Percentiles rank a stretch among this genome's conserved stretches.
phyloP scores from a whole-genome alignment of 2,888 invertebrate species.

The Scelioninae gen. 1 region DNA sequence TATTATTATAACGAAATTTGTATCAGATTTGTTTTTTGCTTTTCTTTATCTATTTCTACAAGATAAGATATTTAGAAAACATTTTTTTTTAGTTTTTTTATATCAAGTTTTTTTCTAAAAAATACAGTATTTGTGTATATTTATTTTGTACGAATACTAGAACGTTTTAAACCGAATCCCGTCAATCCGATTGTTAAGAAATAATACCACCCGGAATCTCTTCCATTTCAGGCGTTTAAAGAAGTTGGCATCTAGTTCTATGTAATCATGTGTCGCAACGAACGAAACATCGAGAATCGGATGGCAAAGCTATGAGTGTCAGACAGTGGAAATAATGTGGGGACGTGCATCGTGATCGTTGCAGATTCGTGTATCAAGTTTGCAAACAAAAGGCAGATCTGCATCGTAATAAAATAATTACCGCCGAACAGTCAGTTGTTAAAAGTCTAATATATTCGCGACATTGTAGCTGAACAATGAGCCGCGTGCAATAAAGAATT shows the following conservation, averaged over 20 bases:
- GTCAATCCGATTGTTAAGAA: too few relatives aligned
- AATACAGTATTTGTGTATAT: too few relatives aligned
- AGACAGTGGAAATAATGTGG: conserved; percentile 45
- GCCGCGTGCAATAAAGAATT: conserved; percentile 36
- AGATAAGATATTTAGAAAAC: too few relatives aligned
- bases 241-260: conserved; percentile 53
- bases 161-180: too few relatives aligned
- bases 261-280: conserved; percentile 24
- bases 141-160: too few relatives aligned
- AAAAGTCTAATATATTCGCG: conserved; percentile 47
- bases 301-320: conserved; percentile 46
- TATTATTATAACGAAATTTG: too few relatives aligned
- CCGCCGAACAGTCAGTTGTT: conserved; percentile 41
- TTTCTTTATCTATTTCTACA: too few relatives aligned
- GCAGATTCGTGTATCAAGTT: conserved; percentile 30
- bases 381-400: conserved; percentile 45
- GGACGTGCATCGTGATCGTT: conserved; percentile 12
- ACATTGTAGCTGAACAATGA: conserved; percentile 32
- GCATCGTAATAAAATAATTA: conserved; percentile 57
- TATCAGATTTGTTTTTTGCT: too few relatives aligned
- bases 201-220: conserved; percentile 45
- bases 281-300: conserved; percentile 38
- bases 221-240: conserved; percentile 51
- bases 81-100: too few relatives aligned
- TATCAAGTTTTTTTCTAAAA: too few relatives aligned